Evolutionary conservation across 2,113 vertebrate species (phyloP), one percentile per base, ranked within the genome.

Genomic region (Garra rufa): DNA sequence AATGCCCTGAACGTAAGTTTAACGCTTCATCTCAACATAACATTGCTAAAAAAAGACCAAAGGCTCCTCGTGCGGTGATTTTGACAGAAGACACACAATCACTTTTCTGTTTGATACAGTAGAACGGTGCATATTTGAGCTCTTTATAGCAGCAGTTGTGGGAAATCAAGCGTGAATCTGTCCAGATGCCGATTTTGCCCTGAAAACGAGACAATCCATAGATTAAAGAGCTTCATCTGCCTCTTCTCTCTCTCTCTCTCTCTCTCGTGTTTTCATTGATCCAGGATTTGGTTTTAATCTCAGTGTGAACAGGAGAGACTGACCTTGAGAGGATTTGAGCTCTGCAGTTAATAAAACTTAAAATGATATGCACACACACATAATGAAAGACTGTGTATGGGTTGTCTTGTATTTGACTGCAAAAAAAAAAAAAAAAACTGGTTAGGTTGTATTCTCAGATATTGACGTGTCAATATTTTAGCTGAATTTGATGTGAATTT

Each of bases 261-360:
- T 85, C 77, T 65, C 24, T 81, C 67, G 52, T 17, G 24, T n/a
- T 82, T 44, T 50, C 26, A 34, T 90, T 52, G 50, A 52, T 65
- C 61, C 65, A 75, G 89, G 93, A 86, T 92, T 78, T 93, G 90
- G 84, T 89, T 92, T 90, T 93, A 93, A 93, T 93, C 93, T 93
- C 73, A 44, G 91, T 91, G 86, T 81, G 86, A 86, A 85, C 84
- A 67, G 57, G 48, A 69, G 88, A 85, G 28, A 82, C 81, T 71
- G 48, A 86, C 86, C 78, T 89, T 52, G 77, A 75, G 59, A 19
- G 28, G 28, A 34, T 65, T 65, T 65, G 44, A 69, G 70, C 73
- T 76, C 28, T 26, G 65, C n/a, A 38, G 50, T 50, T 77, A 76
- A 76, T 79, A 52, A 44, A 79, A 13, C 55, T 50, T 71, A 1